Conservation (phyloP, 2,797 vertebrate species). For the Dryobates pubescens region DNA sequence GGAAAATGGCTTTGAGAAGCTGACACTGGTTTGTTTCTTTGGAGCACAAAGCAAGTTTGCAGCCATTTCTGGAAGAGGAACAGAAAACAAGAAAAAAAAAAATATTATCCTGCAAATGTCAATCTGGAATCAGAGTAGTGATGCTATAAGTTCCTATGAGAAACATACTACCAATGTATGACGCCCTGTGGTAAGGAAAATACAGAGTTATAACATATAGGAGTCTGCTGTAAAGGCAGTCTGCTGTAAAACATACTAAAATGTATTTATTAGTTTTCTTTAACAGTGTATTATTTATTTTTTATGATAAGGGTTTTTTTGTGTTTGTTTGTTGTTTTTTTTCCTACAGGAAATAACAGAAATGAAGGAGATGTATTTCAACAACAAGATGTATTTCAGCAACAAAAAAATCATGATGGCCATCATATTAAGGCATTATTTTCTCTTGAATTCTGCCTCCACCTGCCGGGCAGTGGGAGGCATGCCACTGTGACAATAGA, state of each 20-base stretch:
- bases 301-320: no score
- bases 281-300: not conserved
- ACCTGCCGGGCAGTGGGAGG: not conserved
- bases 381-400: no score
- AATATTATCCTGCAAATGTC: not conserved
- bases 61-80: not conserved
- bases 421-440: not conserved
- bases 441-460: constrained; percentile 18
- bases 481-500: not conserved
- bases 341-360: not conserved
- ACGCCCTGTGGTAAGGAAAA: not conserved
- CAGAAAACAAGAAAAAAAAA: not conserved
- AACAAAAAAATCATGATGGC: not conserved
- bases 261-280: not conserved
- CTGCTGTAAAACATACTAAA: not conserved
- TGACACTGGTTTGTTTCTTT: not conserved
- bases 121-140: not conserved
- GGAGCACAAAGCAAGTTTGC: not conserved
- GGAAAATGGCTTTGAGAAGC: not conserved
- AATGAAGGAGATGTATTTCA: not conserved
- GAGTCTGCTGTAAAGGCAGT: not conserved
- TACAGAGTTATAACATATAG: not conserved
- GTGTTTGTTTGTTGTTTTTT: not conserved
- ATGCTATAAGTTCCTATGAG: not conserved
- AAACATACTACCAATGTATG: not conserved